phyloP scores from a whole-genome alignment of 2,113 vertebrate genomes.

The Dicrurus megarhynchus region DNA sequence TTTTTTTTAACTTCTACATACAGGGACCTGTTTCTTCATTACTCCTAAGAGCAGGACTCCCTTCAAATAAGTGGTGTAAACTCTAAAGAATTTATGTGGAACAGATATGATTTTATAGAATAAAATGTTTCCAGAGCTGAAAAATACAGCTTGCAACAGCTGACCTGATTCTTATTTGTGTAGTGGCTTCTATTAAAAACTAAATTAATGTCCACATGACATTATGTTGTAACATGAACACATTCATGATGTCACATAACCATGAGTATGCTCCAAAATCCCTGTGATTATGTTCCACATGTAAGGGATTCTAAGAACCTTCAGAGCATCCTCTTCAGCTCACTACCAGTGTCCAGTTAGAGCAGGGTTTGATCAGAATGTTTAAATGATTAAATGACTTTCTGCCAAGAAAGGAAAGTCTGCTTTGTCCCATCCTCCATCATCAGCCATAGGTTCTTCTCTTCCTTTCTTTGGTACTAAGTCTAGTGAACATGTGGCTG shows the following conservation, averaged over 20 bases:
- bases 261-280: neutral
- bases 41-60: neutral
- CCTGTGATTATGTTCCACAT: neutral
- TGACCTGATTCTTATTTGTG: neutral
- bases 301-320: neutral
- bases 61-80: neutral
- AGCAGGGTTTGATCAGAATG: neutral
- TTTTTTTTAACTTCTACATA: neutral
- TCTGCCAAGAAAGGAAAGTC: neutral
- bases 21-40: neutral
- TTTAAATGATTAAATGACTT: neutral
- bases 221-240: neutral
- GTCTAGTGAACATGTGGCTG: neutral
- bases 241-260: neutral
- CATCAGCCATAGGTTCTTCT: neutral
- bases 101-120: neutral
- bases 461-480: neutral
- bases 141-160: neutral
- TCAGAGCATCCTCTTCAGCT: neutral
- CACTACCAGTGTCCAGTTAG: neutral
- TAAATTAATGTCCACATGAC: neutral
- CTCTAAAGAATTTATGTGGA: neutral
- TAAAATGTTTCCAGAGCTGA: neutral
- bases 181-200: neutral
- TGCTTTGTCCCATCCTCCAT: neutral